phyloP scores from a whole-genome alignment of 2,888 invertebrate genomes.

The Dicyrtomina minuta region DNA sequence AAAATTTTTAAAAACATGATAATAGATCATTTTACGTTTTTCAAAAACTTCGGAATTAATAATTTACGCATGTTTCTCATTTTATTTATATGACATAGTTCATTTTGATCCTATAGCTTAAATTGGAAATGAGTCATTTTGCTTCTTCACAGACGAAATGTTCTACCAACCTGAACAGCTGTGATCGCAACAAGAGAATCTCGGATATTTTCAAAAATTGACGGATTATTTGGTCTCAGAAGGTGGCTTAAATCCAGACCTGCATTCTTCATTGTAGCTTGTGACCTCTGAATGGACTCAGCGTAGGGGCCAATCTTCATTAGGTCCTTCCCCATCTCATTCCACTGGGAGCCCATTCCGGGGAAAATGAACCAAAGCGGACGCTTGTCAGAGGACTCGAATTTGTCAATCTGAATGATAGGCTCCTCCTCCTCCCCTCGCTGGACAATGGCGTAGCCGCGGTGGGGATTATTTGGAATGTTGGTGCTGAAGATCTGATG shows the following conservation, averaged over 20 bases:
- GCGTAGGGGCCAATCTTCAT: conserved; percentile 75
- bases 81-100: no score
- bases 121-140: no score
- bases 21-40: no score
- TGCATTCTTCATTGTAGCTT: conserved; percentile 74
- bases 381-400: not conserved
- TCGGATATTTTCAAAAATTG: conserved; percentile 71
- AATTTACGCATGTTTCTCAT: no score
- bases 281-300: conserved; percentile 58
- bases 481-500: no score
- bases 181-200: conserved; percentile 76
- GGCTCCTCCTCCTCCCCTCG: no score
- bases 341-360: conserved; percentile 98
- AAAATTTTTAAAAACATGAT: no score
- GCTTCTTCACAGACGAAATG: no score
- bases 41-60: no score
- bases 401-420: conserved; percentile 13
- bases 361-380: conserved; percentile 94
- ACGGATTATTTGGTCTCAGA: conserved; percentile 64
- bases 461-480: conserved; percentile 15
- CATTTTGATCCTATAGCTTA: no score
- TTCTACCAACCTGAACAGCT: conserved; percentile 57
- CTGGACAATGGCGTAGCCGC: no score
- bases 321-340: conserved; percentile 87
- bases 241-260: conserved; percentile 78